Percentiles rank a stretch among this genome's conserved stretches.
phyloP scores from a whole-genome alignment of 1,140 invertebrate genomes.

The Bursaphelenchus mucronatus region DNA sequence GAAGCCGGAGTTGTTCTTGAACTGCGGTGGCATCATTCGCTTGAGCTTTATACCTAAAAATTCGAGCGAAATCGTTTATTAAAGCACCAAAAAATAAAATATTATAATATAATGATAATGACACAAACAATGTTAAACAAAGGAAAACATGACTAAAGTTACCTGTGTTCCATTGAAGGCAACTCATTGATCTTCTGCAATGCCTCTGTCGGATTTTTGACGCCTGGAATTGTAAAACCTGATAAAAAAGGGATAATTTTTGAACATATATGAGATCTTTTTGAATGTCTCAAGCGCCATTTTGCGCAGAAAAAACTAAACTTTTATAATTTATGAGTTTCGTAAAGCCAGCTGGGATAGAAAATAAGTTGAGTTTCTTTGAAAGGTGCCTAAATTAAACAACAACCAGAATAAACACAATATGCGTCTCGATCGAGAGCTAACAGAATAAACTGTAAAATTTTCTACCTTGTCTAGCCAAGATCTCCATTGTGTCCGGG shows the following conservation, averaged over 20 bases:
- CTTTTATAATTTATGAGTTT: background rate
- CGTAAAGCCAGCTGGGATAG: too few relatives aligned
- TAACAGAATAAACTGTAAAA: background rate
- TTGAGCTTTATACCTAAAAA: conserved; percentile 15
- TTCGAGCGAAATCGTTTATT: background rate
- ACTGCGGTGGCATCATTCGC: conserved; percentile 6
- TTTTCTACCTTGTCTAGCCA: background rate
- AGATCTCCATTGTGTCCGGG: conserved; percentile 4
- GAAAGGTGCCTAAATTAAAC: background rate
- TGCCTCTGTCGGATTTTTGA: conserved; percentile 17
- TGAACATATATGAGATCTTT: background rate
- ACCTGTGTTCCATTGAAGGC: conserved; percentile 8
- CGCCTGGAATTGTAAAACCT: conserved; percentile 6
- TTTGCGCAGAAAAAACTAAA: background rate
- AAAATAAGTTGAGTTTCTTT: background rate
- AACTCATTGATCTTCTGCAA: conserved; percentile 10
- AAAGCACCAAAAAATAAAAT: too few relatives aligned
- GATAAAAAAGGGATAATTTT: background rate
- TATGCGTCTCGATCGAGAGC: too few relatives aligned
- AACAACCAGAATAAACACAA: background rate
- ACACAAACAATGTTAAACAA: background rate
- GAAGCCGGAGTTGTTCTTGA: conserved; percentile 2
- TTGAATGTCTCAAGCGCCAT: background rate
- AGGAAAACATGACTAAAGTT: background rate
- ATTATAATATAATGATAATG: too few relatives aligned